Conservation (phyloP, 2,888 invertebrate genomes). For the Epinotia ramella region DNA sequence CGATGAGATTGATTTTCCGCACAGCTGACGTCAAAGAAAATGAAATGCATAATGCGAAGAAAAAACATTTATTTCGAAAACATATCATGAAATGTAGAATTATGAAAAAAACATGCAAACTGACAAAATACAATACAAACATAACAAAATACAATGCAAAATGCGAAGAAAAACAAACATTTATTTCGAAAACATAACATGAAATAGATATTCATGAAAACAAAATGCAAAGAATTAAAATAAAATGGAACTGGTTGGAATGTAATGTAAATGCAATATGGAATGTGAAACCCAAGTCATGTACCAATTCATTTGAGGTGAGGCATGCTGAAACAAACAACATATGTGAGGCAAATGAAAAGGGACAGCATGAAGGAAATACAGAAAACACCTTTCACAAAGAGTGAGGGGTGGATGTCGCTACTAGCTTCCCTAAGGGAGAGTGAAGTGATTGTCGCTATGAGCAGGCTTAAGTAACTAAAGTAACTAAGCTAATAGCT, state of each 20-base stretch:
- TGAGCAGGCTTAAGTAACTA: too few relatives aligned
- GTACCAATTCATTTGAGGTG: conserved; percentile 4
- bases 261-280: conserved; percentile 15
- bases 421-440: too few relatives aligned
- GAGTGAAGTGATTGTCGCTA: too few relatives aligned
- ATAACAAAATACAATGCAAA: conserved; percentile 31
- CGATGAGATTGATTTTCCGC: neutral
- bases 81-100: conserved; percentile 12
- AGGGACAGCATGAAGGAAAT: neutral
- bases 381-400: too few relatives aligned
- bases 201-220: conserved; percentile 3
- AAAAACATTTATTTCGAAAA: conserved; percentile 33
- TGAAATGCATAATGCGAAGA: conserved; percentile 39
- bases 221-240: neutral
- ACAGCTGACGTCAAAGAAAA: conserved; percentile 11
- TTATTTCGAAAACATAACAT: conserved; percentile 33
- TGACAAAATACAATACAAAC: neutral
- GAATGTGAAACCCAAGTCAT: conserved; percentile 11
- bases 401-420: neutral
- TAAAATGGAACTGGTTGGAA: conserved; percentile 5
- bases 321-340: conserved; percentile 34
- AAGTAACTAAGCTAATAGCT: too few relatives aligned
- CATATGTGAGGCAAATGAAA: conserved; percentile 2
- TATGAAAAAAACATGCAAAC: neutral
- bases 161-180: conserved; percentile 31